Evolutionary conservation across 2,888 invertebrate genomes (phyloP).

Genomic region (Clistopyga incitator): DNA sequence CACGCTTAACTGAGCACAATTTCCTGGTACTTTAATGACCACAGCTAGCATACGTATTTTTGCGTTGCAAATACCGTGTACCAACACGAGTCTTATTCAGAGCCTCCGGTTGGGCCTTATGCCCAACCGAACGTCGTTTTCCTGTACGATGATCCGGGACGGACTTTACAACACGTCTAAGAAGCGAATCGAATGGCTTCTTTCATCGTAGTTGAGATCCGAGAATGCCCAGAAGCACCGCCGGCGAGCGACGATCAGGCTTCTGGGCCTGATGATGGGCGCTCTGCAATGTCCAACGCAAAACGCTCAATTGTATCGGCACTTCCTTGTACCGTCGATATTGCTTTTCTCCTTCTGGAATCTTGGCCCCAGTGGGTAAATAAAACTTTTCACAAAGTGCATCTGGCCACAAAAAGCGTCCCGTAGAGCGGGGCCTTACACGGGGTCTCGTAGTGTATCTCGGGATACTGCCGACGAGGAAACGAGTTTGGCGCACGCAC

Average conservation of each 20-base stretch:
- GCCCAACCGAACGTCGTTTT: slow-evolving; percentile 12
- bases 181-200: slow-evolving; percentile 34
- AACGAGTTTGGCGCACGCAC: slow-evolving; percentile 55
- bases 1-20: slow-evolving; percentile 20
- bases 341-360: slow-evolving; percentile 12
- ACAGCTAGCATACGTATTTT: slow-evolving; percentile 1
- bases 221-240: slow-evolving; percentile 31
- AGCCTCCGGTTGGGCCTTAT: slow-evolving; percentile 5
- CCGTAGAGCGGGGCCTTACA: slow-evolving; percentile 10
- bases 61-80: slow-evolving; percentile 6
- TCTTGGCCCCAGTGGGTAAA: background rate
- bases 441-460: slow-evolving; percentile 23
- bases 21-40: background rate
- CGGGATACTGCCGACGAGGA: slow-evolving; percentile 33
- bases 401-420: background rate
- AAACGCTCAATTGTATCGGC: slow-evolving; percentile 5
- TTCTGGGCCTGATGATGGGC: slow-evolving; percentile 10
- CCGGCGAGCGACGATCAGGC: background rate
- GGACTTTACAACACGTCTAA: slow-evolving; percentile 11
- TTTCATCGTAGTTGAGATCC: slow-evolving; percentile 20
- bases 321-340: slow-evolving; percentile 2
- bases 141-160: slow-evolving; percentile 44
- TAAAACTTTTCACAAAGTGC: slow-evolving; percentile 13
- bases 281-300: background rate
- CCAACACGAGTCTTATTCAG: background rate